Evolutionary conservation across 2,113 vertebrate genomes (phyloP).

Genomic region (Hippoglossus stenolepis): DNA sequence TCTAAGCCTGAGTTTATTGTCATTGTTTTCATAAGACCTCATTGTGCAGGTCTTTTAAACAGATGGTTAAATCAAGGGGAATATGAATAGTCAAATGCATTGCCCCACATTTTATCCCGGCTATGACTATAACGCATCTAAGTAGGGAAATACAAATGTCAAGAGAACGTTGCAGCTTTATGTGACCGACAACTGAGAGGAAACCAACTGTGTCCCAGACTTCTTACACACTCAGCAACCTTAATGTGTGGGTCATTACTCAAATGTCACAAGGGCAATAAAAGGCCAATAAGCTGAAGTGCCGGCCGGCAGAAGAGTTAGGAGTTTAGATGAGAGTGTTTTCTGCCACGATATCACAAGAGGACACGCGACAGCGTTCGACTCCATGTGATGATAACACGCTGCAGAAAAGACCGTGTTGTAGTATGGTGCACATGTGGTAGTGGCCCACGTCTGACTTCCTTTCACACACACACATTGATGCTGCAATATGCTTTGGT

Average conservation of each 20-base stretch:
- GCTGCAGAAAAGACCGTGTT: not conserved
- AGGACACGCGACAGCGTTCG: not conserved
- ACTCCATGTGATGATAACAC: not conserved
- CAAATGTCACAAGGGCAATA: slow-evolving; percentile 17
- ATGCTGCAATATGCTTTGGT: not conserved
- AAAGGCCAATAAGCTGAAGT: not conserved
- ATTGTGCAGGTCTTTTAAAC: not conserved
- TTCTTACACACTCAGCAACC: not conserved
- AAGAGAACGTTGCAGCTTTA: not conserved
- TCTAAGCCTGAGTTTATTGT: not conserved
- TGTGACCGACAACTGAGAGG: not conserved
- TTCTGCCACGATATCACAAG: not conserved
- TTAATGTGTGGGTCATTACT: not conserved
- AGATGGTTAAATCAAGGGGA: no score
- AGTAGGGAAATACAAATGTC: not conserved
- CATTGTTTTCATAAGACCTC: not conserved
- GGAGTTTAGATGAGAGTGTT: not conserved
- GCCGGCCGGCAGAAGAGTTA: not conserved
- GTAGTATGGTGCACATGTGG: no score
- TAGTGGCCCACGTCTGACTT: not conserved
- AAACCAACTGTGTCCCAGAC: not conserved
- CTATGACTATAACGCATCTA: no score
- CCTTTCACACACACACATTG: not conserved
- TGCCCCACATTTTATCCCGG: no score
- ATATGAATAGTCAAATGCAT: no score